These are phyloP conservation scores for Orthosia gothica DNA, from an alignment of 2,888 invertebrate genomes.

Conservation along the genomic window DNA sequence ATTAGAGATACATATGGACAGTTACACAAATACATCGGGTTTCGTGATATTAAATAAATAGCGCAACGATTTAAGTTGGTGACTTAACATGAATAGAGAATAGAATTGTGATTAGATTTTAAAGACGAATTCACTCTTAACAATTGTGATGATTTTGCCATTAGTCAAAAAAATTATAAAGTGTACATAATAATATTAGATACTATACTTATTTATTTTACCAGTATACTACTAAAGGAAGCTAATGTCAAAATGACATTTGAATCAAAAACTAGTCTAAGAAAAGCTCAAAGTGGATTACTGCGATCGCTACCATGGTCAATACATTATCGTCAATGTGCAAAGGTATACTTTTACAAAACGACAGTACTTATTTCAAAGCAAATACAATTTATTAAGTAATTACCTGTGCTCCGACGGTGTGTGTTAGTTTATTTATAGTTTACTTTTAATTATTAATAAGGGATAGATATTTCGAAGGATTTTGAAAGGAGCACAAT, in stretches of 20 bases:
- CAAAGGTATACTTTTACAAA: conserved; percentile 65
- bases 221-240: conserved; percentile 77
- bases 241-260: conserved; percentile 75
- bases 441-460: conserved; percentile 50
- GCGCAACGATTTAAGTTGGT: conserved; percentile 69
- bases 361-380: conserved; percentile 68
- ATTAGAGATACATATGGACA: conserved; percentile 72
- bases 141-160: conserved; percentile 91
- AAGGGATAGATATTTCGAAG: conserved; percentile 31
- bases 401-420: conserved; percentile 86
- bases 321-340: conserved; percentile 69
- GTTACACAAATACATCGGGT: conserved; percentile 66
- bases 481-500: conserved; percentile 51
- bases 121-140: conserved; percentile 83
- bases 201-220: conserved; percentile 67
- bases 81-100: conserved; percentile 78
- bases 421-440: conserved; percentile 75
- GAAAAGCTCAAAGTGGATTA: conserved; percentile 78
- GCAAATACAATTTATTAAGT: conserved; percentile 65
- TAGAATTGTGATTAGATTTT: conserved; percentile 66
- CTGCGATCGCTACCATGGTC: conserved; percentile 72
- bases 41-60: conserved; percentile 69
- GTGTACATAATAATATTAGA: conserved; percentile 68
- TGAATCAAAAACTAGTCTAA: conserved; percentile 75
- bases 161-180: conserved; percentile 86